These are phyloP conservation scores for Diabrotica virgifera DNA, from an alignment of 1,140 invertebrate genomes.

Conservation along the genomic window DNA sequence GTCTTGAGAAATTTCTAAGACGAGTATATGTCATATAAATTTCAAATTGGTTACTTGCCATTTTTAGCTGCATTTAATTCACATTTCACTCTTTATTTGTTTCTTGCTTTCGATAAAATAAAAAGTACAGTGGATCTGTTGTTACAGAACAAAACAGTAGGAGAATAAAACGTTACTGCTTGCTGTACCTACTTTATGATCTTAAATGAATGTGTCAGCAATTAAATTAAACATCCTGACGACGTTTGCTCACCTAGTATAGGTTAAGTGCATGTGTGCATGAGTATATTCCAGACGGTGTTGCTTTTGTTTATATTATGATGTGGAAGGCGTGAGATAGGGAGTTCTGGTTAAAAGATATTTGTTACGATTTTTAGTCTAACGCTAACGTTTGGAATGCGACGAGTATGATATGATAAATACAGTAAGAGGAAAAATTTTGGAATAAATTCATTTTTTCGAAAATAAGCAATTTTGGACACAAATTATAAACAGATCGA, in stretches of 20 bases:
- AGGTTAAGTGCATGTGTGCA: not conserved
- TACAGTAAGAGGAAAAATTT: too few species aligned
- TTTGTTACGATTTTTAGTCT: too few species aligned
- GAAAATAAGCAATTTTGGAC: too few species aligned
- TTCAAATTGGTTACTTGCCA: not conserved
- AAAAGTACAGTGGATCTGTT: too few species aligned
- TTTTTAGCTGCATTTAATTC: not conserved
- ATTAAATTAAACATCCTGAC: not conserved
- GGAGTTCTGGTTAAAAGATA: too few species aligned
- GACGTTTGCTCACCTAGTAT: not conserved
- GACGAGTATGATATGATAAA: too few species aligned
- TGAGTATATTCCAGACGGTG: not conserved
- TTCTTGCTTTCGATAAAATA: not conserved
- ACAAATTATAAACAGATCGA: too few species aligned
- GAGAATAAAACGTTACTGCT: not conserved
- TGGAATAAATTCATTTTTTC: too few species aligned
- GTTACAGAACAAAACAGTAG: not conserved
- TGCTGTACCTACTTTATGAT: not conserved
- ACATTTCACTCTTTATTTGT: not conserved
- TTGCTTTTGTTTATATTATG: not conserved
- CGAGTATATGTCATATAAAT: too few species aligned
- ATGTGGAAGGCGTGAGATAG: not conserved
- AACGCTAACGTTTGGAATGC: too few species aligned
- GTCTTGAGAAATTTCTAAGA: too few species aligned
- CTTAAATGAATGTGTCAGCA: constrained; percentile 2